Percentiles rank a stretch among this genome's conserved stretches.
These are phyloP conservation scores for Melanotaenia boesemani DNA, from an alignment of 2,797 vertebrate species.

Conservation along the genomic window DNA sequence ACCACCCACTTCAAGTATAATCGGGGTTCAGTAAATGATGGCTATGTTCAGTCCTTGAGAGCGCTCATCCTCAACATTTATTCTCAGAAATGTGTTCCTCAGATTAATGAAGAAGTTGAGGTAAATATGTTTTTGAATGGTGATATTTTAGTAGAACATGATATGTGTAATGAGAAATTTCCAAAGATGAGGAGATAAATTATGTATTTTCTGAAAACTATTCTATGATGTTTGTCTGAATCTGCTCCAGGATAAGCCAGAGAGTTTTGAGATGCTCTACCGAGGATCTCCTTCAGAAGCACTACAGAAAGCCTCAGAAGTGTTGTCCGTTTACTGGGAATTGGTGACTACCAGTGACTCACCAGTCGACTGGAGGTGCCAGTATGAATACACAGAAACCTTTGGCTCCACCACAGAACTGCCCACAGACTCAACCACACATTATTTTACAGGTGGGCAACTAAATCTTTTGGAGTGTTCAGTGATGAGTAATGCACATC, in stretches of 20 bases:
- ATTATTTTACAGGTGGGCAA: conserved; percentile 70
- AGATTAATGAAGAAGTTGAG: conserved; percentile 84
- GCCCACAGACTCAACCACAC: conserved; percentile 43
- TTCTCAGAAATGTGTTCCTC: conserved; percentile 83
- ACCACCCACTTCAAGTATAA: conserved; percentile 80
- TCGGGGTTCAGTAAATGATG: conserved; percentile 78
- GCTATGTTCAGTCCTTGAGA: conserved; percentile 79
- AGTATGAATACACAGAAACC: conserved; percentile 76
- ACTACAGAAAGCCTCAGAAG: conserved; percentile 76
- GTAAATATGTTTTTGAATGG: conserved; percentile 54
- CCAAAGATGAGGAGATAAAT: conserved; percentile 19
- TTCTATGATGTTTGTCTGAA: conserved; percentile 25
- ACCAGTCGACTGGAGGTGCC: conserved; percentile 82
- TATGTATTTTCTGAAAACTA: conserved; percentile 17
- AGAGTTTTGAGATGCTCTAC: conserved; percentile 78
- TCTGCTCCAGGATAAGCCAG: conserved; percentile 78
- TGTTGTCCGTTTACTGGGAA: conserved; percentile 81
- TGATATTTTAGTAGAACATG: conserved; percentile 1
- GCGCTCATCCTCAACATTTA: conserved; percentile 84
- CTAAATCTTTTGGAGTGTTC: conserved; percentile 5
- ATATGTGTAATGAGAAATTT: conserved; percentile 2
- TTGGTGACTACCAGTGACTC: conserved; percentile 74
- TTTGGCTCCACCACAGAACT: conserved; percentile 61
- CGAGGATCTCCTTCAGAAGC: conserved; percentile 77
- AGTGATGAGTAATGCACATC: conserved; percentile 34